Evolutionary conservation across 2,797 vertebrate species (phyloP), one percentile per base, ranked within the genome.

Genomic region (Peromyscus eremicus): DNA sequence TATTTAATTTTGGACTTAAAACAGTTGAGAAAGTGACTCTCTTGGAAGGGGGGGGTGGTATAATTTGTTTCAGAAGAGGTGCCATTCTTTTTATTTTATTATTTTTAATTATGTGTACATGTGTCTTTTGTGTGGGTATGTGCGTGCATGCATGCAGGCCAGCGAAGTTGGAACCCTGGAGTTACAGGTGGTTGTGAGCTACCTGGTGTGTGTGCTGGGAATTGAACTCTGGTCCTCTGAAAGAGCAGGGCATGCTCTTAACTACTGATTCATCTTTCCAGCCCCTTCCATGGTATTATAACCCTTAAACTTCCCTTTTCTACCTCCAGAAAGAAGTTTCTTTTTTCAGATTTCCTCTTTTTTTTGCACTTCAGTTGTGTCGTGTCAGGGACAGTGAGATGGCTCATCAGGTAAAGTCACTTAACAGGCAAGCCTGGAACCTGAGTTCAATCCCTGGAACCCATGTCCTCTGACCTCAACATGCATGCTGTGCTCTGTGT

Each of bases 31-130:
- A 82, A 94, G 19, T 93, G 85, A 82, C 25, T 37, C 17, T 92
- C 29, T 40, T 19, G 12, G 16, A 6, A 2, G 55, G 23, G 17
- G 46, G 27, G 43, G 49, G n/a, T 92, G 37, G 8, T 52, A 70
- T 6, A 62, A 0, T 96, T 75, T 93, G 66, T 91, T 94, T 96
- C 32, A 89, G 10, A 92, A 92, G 68, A 93, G 66, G 81, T 79
- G 19, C 37, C 71, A 64, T 85, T 91, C 29, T 86, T 85, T 46
- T 34, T 25, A 14, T 68, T 32, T 49, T 68, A 68, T 49, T 14
- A 25, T 68, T 49, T 85, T 68, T 23, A 86, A 52, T 52, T 70
- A 14, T 86, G 29, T 85, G 64, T 52, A n/a, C n/a, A 5, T n/a
- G 19, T 52, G 64, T 68, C 82, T 52, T 34, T n/a, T 49, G 32